A percentile compares a stretch with the other conserved stretches of the same genome.
These are phyloP conservation scores for Brenthis hecate DNA, from an alignment of 2,888 invertebrate genomes.

Conservation along the genomic window DNA sequence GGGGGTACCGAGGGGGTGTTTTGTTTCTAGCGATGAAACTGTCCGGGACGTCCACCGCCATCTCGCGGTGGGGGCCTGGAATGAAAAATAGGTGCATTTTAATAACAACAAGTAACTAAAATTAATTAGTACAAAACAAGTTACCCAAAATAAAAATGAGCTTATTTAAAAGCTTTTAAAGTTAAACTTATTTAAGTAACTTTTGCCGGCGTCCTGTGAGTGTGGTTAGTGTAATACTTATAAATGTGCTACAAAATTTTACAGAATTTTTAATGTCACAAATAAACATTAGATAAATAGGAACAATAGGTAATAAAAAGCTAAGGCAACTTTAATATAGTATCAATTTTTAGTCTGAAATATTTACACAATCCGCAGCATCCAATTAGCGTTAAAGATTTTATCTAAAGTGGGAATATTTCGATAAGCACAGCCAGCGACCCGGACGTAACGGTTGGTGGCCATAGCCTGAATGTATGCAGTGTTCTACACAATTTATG, in stretches of 20 bases:
- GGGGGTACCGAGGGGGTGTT: constrained; percentile 95
- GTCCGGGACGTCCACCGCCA: constrained; percentile 99
- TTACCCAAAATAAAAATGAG: too few species aligned
- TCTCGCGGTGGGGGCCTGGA: constrained; percentile 96
- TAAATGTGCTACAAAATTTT: too few species aligned
- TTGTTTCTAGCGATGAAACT: constrained; percentile 95
- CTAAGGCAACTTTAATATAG: constrained; percentile 1
- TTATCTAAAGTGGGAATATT: constrained; percentile 21
- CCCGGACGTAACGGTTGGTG: constrained; percentile 19
- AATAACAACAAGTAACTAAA: background rate
- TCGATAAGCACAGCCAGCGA: constrained; percentile 27
- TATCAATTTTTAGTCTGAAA: constrained; percentile 14
- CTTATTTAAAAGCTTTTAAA: too few species aligned
- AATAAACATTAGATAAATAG: background rate
- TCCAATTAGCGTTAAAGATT: constrained; percentile 23
- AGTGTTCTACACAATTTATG: too few species aligned
- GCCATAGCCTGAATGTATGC: background rate
- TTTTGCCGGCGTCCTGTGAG: too few species aligned
- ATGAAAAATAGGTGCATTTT: constrained; percentile 35
- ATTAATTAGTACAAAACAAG: too few species aligned
- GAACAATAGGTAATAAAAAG: background rate
- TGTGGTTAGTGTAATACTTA: too few species aligned
- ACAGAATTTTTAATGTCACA: too few species aligned
- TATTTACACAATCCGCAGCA: constrained; percentile 21
- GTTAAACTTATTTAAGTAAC: too few species aligned